Evolutionary conservation across 2,113 vertebrate species (phyloP).

Genomic region (Narcine bancroftii): DNA sequence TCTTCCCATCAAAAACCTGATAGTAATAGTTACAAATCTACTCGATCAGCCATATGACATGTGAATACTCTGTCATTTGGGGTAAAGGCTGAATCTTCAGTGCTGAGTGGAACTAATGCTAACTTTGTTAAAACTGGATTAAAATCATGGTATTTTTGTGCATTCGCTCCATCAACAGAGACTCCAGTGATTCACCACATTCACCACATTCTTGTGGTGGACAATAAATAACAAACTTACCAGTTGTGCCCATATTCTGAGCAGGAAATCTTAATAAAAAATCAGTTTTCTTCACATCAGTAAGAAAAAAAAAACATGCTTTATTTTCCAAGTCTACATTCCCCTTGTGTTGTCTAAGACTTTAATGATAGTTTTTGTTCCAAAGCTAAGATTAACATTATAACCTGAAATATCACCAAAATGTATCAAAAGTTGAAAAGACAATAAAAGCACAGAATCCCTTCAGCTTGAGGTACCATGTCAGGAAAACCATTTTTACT

Average conservation of each 20-base stretch:
- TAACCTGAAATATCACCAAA: constrained; percentile 10
- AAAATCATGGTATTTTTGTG: not conserved
- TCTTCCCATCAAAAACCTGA: not conserved
- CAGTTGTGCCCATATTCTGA: too few species aligned
- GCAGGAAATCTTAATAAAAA: not conserved
- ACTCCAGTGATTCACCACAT: not conserved
- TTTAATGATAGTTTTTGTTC: constrained; percentile 23
- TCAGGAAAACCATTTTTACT: constrained; percentile 12
- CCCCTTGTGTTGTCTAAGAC: not conserved
- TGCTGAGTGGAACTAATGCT: not conserved
- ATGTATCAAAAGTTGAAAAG: not conserved
- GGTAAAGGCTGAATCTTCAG: not conserved
- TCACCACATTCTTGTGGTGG: not conserved
- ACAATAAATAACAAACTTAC: not conserved
- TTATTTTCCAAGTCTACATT: not conserved
- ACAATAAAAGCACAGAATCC: constrained; percentile 20
- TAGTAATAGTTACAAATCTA: not conserved
- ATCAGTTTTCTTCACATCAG: not conserved
- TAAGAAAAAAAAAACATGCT: not conserved
- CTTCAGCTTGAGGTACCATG: not conserved
- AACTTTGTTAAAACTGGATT: not conserved
- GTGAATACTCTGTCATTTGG: not conserved
- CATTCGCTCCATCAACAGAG: not conserved
- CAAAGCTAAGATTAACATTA: constrained; percentile 21
- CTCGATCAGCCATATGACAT: not conserved